phyloP scores from a whole-genome alignment of 1,140 invertebrate genomes.

The Holotrichia oblita region DNA sequence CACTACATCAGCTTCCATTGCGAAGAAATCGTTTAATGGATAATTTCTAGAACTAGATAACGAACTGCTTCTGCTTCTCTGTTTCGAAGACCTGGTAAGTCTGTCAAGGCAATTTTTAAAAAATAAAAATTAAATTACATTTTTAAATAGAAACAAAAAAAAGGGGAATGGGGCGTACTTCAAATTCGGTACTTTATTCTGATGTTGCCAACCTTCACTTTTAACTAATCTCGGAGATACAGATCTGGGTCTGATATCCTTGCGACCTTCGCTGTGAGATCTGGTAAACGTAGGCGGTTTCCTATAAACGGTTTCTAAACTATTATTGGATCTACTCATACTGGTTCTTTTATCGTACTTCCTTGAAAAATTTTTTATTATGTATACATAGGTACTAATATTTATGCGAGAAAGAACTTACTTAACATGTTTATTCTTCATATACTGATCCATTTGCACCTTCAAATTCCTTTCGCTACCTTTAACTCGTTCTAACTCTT shows the following conservation, averaged over 20 bases:
- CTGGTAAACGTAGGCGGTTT: background rate
- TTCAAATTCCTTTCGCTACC: conserved; percentile 49
- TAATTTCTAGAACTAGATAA: conserved; percentile 47
- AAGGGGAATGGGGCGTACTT: too few relatives aligned
- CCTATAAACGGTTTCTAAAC: conserved; percentile 41
- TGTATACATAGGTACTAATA: too few relatives aligned
- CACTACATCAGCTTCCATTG: background rate
- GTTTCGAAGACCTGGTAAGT: conserved; percentile 17
- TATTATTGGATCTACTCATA: conserved; percentile 30
- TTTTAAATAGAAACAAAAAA: too few relatives aligned
- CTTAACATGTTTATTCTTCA: background rate
- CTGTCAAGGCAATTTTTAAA: background rate
- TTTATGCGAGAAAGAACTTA: too few relatives aligned
- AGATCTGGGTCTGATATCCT: conserved; percentile 32
- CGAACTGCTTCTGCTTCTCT: conserved; percentile 48
- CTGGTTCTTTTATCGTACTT: background rate
- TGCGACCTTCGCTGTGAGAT: conserved; percentile 27
- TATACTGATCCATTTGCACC: conserved; percentile 44
- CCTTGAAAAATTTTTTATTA: conserved; percentile 7
- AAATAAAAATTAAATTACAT: background rate
- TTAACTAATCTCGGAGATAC: conserved; percentile 36
- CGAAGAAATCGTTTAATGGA: conserved; percentile 12
- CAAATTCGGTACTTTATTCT: background rate
- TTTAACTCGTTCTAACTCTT: conserved; percentile 50
- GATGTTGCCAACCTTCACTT: conserved; percentile 33